Base-by-base conservation (phyloP, 2,888 invertebrate species). In the Coelinius sp. region DNA sequence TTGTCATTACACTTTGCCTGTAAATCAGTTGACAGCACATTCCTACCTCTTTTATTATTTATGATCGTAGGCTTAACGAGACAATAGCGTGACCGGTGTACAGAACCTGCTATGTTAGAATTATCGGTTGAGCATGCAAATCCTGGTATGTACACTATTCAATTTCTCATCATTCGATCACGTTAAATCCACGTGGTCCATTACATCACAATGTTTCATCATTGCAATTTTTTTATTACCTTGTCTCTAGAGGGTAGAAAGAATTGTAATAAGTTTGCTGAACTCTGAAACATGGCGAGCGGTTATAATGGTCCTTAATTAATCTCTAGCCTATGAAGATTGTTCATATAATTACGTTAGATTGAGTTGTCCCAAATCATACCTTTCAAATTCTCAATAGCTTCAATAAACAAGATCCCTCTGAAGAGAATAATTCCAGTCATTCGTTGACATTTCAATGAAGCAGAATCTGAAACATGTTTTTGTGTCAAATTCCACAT, bases 51-150 rank as follows among this genome's bases (percentile, higher is more conserved):
- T 17, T 52, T 14, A 24, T 31, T 25, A 46, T 62, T 69, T 35
- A 20, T 35, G 46, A 46, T 46, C 38, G 46, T 63, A 20, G 46
- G 20, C 20, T 52, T 68, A 44, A 46, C 14, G 44, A 46, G 62
- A 62, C 59, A 59, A 59, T 59, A 59, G 31, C 59, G 59, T 59
- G 59, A 59, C 0, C 35, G 5, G 31, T 35, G 31, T 8, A n/a
- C 6, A n/a, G n/a, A 24, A 63, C 41, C 64, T 70, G 77, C 75
- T 76, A 84, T 82, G 82, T 79, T 84, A 80, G 81, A 83, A 78
- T 79, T 77, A 69, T 76, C 80, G 52, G 76, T 80, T 35, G 79
- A 80, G 22, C 80, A 82, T 80, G 78, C 77, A 76, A 81, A 81
- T 77, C 77, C 79, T 73, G 83, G 83, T 84, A 78, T 68, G 84